phyloP scores from a whole-genome alignment of 2,888 invertebrate genomes.

The Parelbella ahira region DNA sequence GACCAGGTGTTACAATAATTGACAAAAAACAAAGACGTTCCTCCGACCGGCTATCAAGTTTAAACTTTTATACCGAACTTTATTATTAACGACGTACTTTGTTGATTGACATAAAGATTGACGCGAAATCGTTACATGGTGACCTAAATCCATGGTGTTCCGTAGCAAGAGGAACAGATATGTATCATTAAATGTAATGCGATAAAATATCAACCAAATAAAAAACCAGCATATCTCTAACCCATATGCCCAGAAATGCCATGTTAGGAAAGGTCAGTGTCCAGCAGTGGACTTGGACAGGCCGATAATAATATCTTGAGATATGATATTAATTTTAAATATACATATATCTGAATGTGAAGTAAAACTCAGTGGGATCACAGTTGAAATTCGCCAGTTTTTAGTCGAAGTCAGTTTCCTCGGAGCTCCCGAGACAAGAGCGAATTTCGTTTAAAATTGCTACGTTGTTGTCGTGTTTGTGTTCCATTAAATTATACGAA shows the following conservation, averaged over 20 bases:
- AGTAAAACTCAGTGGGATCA: conserved; percentile 20
- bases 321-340: too few relatives aligned
- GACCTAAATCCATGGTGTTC: conserved; percentile 22
- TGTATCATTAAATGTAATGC: conserved; percentile 20
- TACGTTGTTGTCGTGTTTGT: conserved; percentile 58
- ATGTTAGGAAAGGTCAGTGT: too few relatives aligned
- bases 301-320: too few relatives aligned
- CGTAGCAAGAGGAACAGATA: conserved; percentile 7
- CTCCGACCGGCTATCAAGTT: too few relatives aligned
- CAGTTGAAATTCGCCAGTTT: conserved; percentile 28
- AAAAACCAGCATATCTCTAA: too few relatives aligned
- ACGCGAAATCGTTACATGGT: conserved; percentile 18
- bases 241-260: too few relatives aligned
- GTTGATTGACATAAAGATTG: conserved; percentile 22
- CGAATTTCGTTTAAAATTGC: conserved; percentile 51
- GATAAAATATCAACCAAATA: conserved; percentile 16
- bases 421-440: conserved; percentile 40
- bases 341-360: too few relatives aligned
- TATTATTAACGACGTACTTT: conserved; percentile 9
- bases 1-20: too few relatives aligned
- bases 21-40: too few relatives aligned
- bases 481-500: conserved; percentile 59
- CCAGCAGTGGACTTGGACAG: too few relatives aligned
- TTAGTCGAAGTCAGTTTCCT: conserved; percentile 33
- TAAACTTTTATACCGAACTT: conserved; percentile 9